Evolutionary conservation across 2,113 vertebrate genomes (phyloP), one percentile per base, ranked within the genome.

Genomic region (Apus apus): DNA sequence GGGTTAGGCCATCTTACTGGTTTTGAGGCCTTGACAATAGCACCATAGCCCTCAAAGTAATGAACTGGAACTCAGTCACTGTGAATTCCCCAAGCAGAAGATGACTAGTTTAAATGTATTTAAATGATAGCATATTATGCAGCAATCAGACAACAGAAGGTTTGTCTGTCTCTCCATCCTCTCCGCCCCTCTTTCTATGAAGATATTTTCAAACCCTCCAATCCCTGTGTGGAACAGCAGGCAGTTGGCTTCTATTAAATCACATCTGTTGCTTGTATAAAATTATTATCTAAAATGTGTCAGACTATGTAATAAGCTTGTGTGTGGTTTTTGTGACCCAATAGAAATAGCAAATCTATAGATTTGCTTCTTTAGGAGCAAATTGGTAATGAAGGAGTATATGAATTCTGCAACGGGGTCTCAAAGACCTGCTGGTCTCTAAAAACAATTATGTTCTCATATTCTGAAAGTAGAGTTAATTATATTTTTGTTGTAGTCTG

Each of bases 41-140:
- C 91, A 90, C 72, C 15, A 23, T 71, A 96, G 89, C 80, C 97
- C 97, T 95, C 91, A 85, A 94, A 96, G 96, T 98, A 98, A 98
- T 98, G 98, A 98, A 98, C 96, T 98, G 97, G 96, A 98, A 98
- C 98, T 96, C 93, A 92, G 87, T 97, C 93, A 61, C 93, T 65
- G 58, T 87, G 96, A 96, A 95, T 96, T 98, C 94, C 95, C 94
- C 66, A 85, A 97, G 96, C 95, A 97, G 96, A 96, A 96, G 94
- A 96, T 93, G 79, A 96, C 96, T 97, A 91, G 96, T 97, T 50
- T 97, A 97, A 98, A 97, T 93, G 87, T 89, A 94, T 96, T 97
- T 97, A 96, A 95, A 36, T 93, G 89, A 96, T 96, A 91, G 72
- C 61, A 65, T 84, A 81, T 92, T 97, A 97, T 94, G 89, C 46